Conservation (phyloP, 2,113 vertebrate genomes). For the Scopus umbretta region DNA sequence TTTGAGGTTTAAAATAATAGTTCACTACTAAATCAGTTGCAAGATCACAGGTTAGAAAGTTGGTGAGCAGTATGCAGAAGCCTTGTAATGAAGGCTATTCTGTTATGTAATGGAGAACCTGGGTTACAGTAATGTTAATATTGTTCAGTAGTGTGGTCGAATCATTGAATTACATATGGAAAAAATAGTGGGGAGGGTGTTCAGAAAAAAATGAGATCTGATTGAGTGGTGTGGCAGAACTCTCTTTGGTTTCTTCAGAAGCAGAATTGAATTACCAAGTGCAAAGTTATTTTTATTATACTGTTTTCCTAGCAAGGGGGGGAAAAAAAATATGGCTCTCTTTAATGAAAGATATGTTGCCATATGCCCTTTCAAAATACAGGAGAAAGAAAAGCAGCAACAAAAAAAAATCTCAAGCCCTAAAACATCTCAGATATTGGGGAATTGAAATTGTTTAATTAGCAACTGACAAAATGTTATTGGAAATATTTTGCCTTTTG, state of each 20-base stretch:
- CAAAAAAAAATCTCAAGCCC: neutral
- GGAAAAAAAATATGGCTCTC: neutral
- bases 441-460: neutral
- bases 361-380: neutral
- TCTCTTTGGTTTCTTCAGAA: neutral
- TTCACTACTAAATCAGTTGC: neutral
- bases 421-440: neutral
- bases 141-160: neutral
- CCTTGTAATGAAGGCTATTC: neutral
- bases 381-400: neutral
- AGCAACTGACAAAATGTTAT: neutral
- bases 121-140: neutral
- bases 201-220: neutral
- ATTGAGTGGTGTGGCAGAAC: neutral
- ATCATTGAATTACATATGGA: neutral
- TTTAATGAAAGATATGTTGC: neutral
- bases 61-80: neutral
- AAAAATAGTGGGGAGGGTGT: neutral
- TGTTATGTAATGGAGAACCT: neutral
- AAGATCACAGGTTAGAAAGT: neutral
- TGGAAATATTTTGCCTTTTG: neutral
- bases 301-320: neutral
- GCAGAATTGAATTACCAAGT: accelerated
- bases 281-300: neutral
- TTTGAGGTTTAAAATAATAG: neutral